Evolutionary conservation across 2,113 vertebrate species (phyloP), one percentile per base, ranked within the genome.

Genomic region (Ailurus styani): DNA sequence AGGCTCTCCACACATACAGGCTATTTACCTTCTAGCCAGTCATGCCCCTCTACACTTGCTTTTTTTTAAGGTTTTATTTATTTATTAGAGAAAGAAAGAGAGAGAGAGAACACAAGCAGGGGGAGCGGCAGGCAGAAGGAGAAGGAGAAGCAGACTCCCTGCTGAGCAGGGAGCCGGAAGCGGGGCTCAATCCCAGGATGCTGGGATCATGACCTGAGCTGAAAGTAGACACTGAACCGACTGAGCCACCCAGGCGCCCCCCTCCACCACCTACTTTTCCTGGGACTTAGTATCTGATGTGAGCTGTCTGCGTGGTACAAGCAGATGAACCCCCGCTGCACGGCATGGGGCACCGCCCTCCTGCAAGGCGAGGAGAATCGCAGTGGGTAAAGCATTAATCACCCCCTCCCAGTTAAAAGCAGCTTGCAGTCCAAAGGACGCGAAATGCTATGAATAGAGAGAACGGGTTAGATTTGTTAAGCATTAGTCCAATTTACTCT

Each of bases 1-100:
- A 94, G 97, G 96, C 90, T 98, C 97, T 84, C 75, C 91, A 87
- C 85, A 66, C 79, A 97, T 23, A 45, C 57, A 4, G 90, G 87
- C 92, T 97, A 91, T 88, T 85, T 96, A 96, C 90, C 62, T 85
- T 90, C 42, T 31, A 83, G 82, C 42, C 62, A 55, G 66, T 17
- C 75, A 15, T 55, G 94, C 14, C 12, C 15, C 14, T 89, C 83
- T 83, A 60, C 42, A 64, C 62, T 9, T 34, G 31, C 17, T 34
- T 31, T 62, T 66, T n/a, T n/a, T 17, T 4, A 68, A 68, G 66
- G 20, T 37, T 37, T 68, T 68, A 68, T 21, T 68, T 68, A 37
- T 68, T 68, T 10, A 37, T 68, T 66, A 34, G 31, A 34, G 31
- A 66, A 17, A 68, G 66, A n/a, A 17, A 37, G 17, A 68, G 31